Percentiles rank a stretch among this genome's conserved stretches.
These are phyloP conservation scores for Aquatica leii DNA, from an alignment of 2,888 invertebrate species.

Conservation along the genomic window DNA sequence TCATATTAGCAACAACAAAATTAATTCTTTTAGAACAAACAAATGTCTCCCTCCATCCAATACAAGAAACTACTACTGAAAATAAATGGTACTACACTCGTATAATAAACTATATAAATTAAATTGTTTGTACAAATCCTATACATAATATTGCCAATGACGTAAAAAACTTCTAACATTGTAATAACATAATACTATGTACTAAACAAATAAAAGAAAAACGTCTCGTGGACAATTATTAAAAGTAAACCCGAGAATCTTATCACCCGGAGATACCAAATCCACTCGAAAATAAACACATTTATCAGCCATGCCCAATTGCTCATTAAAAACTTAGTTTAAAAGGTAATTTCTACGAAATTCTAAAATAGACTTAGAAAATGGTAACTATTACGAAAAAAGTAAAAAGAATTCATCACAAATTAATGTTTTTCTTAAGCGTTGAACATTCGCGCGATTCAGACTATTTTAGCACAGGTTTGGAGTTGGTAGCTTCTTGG, in stretches of 20 bases:
- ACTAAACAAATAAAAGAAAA: no score
- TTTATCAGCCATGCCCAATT: no score
- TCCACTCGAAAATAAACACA: no score
- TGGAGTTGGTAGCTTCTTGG: slow-evolving; percentile 17
- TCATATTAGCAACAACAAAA: slow-evolving; percentile 7
- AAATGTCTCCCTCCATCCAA: not conserved
- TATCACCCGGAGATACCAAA: no score
- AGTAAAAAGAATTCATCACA: slow-evolving; percentile 22
- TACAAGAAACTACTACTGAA: slow-evolving; percentile 5
- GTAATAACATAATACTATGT: no score
- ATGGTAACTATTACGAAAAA: slow-evolving; percentile 25
- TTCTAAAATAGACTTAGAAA: slow-evolving; percentile 26
- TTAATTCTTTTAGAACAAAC: slow-evolving; percentile 4
- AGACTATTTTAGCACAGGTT: slow-evolving; percentile 20
- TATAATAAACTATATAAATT: not conserved
- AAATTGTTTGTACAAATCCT: not conserved
- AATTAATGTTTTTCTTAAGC: slow-evolving; percentile 15
- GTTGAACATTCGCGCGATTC: not conserved
- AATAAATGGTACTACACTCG: not conserved
- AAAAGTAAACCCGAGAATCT: no score
- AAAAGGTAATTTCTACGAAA: slow-evolving; percentile 2
- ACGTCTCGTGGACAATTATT: no score
- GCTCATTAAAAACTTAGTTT: no score
- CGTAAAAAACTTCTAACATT: no score
- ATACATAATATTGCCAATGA: slow-evolving; percentile 4